phyloP scores from a whole-genome alignment of 2,113 vertebrate genomes.

The Jacana jacana region DNA sequence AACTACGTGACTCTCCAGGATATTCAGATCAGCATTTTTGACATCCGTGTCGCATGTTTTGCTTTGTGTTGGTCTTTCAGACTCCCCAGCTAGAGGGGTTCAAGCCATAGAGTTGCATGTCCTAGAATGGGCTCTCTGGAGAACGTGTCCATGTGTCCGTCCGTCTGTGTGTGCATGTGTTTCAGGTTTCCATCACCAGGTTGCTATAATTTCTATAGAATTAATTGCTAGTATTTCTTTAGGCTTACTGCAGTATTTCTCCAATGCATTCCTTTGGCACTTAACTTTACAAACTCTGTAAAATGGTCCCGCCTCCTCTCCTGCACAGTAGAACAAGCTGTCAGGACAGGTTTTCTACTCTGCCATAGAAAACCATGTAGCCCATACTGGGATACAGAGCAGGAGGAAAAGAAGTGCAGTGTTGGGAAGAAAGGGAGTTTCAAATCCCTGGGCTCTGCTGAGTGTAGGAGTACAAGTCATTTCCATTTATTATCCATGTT shows the following conservation, averaged over 20 bases:
- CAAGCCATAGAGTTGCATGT: background rate
- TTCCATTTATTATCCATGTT: conserved; percentile 21
- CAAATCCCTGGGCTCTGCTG: background rate
- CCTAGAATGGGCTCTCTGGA: background rate
- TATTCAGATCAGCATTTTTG: background rate
- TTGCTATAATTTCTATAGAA: background rate
- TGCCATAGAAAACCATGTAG: background rate
- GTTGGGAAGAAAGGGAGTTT: background rate
- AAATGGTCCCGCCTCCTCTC: background rate
- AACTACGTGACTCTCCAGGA: background rate
- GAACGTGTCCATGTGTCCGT: background rate
- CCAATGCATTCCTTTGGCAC: background rate
- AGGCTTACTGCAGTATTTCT: background rate
- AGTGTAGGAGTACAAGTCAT: background rate
- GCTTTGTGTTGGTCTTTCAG: background rate
- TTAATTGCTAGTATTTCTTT: background rate
- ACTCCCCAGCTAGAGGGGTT: background rate
- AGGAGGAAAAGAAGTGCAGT: background rate
- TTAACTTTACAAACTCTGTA: background rate
- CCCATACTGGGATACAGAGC: background rate
- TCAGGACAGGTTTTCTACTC: background rate
- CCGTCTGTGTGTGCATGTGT: background rate
- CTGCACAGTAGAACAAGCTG: background rate
- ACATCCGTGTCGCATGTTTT: background rate
- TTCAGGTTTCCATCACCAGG: background rate